phyloP scores from a whole-genome alignment of 2,888 invertebrate species.

The Hirtodrosophila confusa region DNA sequence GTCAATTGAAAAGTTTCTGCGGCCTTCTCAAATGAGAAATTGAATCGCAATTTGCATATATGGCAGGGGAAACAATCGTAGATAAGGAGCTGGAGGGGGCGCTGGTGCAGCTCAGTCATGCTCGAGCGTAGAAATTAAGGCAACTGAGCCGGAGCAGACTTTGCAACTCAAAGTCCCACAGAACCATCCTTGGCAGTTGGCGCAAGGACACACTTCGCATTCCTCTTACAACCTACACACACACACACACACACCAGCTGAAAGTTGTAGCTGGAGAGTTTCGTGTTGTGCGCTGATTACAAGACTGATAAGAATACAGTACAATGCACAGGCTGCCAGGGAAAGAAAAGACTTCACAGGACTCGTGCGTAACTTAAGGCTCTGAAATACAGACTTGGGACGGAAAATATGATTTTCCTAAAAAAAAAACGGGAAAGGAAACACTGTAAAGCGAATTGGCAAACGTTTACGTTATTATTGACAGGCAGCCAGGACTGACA shows the following conservation, averaged over 20 bases:
- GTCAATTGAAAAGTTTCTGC: conserved; percentile 53
- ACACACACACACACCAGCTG: too few species aligned
- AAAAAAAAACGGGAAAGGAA: conserved; percentile 13
- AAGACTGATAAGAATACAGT: conserved; percentile 18
- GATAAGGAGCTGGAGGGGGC: conserved; percentile 4
- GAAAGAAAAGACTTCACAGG: background rate
- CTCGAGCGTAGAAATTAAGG: conserved; percentile 17
- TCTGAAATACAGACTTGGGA: conserved; percentile 13
- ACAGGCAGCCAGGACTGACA: conserved; percentile 22
- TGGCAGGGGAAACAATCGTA: background rate
- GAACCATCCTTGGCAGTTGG: background rate
- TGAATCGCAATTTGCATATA: conserved; percentile 24
- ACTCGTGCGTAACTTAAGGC: too few species aligned
- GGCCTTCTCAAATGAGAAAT: conserved; percentile 5
- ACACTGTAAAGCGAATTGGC: conserved; percentile 68
- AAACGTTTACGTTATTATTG: conserved; percentile 72
- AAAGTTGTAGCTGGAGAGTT: background rate
- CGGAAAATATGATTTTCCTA: conserved; percentile 39
- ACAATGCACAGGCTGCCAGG: conserved; percentile 4
- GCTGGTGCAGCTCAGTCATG: background rate
- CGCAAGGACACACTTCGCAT: background rate
- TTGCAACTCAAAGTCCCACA: background rate
- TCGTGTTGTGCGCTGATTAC: conserved; percentile 25
- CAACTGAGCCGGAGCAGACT: conserved; percentile 17
- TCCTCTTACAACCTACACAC: too few species aligned